phyloP scores from a whole-genome alignment of 1,140 invertebrate genomes.

The Yoshiicerus persimilis region DNA sequence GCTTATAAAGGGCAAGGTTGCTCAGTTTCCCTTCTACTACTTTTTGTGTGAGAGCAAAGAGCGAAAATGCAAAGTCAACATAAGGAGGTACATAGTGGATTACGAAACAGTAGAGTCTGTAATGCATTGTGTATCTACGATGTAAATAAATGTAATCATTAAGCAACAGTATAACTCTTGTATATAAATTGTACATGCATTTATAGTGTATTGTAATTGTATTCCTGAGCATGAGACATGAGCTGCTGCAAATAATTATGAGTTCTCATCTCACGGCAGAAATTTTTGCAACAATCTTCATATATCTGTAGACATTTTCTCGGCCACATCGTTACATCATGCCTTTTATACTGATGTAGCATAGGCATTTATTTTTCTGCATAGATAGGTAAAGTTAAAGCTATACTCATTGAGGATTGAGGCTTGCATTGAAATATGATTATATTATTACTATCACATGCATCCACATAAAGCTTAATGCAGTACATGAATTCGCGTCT shows the following conservation, averaged over 20 bases:
- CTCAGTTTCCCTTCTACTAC: not conserved
- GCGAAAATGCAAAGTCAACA: not conserved
- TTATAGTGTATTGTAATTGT: not conserved
- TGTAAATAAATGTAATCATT: too few relatives aligned
- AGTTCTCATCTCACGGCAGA: not conserved
- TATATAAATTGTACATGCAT: not conserved
- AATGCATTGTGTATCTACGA: too few relatives aligned
- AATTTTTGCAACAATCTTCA: not conserved
- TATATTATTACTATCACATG: not conserved
- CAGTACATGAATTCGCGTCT: not conserved
- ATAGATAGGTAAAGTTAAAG: not conserved
- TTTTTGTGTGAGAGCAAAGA: not conserved
- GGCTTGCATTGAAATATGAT: not conserved
- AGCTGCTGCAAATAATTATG: not conserved
- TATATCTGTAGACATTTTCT: too few relatives aligned
- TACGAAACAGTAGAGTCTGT: too few relatives aligned
- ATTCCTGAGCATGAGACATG: not conserved
- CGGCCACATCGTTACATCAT: not conserved
- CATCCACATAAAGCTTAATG: not conserved
- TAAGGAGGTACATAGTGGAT: not conserved
- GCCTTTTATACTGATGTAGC: not conserved
- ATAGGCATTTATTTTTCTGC: not conserved
- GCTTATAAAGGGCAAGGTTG: not conserved
- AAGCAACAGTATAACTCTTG: too few relatives aligned
- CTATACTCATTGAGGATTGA: not conserved